A percentile compares a stretch with the other conserved stretches of the same genome.
Evolutionary conservation across 1,140 invertebrate genomes (phyloP).

Genomic region (Ooceraea biroi): DNA sequence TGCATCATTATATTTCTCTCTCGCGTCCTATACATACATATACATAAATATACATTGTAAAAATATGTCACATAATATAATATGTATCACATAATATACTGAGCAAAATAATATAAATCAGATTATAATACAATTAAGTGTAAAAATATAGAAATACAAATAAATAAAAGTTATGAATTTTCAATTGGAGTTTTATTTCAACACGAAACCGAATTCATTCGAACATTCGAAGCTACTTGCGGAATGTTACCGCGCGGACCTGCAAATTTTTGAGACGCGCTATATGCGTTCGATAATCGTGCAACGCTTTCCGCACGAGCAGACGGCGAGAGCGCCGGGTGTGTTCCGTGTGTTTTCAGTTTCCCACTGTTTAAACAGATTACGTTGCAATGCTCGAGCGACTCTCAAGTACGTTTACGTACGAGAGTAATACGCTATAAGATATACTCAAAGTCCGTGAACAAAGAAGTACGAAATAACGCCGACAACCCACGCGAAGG

Average conservation of each 20-base stretch:
- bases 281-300: not conserved
- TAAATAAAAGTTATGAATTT: not conserved
- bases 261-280: not conserved
- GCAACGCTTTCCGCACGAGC: conserved; percentile 32
- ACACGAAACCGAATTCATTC: not conserved
- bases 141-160: not conserved
- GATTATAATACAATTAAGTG: too few relatives aligned
- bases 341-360: conserved; percentile 31
- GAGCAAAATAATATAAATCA: too few relatives aligned
- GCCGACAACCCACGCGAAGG: conserved; percentile 10
- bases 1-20: too few relatives aligned
- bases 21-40: not conserved
- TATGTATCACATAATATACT: too few relatives aligned
- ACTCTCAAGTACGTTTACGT: conserved; percentile 32
- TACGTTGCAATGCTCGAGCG: conserved; percentile 32
- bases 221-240: not conserved
- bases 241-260: not conserved
- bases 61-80: too few relatives aligned
- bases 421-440: conserved; percentile 15
- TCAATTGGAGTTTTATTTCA: not conserved
- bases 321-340: not conserved
- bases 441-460: conserved; percentile 23
- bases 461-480: not conserved
- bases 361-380: conserved; percentile 43
- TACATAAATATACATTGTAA: not conserved